Evolutionary conservation across 2,797 vertebrate genomes (phyloP), one percentile per base, ranked within the genome.

Genomic region (Ctenochaetus hawaiiensis): DNA sequence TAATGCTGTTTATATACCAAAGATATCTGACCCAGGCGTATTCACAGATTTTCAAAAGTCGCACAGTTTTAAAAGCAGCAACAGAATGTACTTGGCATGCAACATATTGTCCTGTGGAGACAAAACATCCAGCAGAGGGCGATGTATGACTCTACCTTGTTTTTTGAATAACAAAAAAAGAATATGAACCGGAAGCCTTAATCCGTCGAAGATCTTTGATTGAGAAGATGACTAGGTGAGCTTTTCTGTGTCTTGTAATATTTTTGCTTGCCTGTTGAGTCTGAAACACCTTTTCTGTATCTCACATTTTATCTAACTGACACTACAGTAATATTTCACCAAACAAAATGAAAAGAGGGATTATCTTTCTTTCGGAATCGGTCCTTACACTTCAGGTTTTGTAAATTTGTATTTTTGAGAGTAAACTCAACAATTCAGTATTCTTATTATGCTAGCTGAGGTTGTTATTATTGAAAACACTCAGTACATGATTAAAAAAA

Each of bases 161-260:
- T 68, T 78, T 83, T 66, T 70, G 39, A 71, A 73, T 66, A 72
- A 37, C 17, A 34, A 54, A 58, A 41, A 6, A 20, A 22, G 4
- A 49, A 17, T 0, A 12, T 64, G 43, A 75, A 72, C 90, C 90
- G 89, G 90, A 93, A 89, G 82, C 18, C 51, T 41, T 72, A 49
- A 43, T 0, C 0, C 1, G 1, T 13, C 82, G 71, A 6, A 89
- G 85, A 89, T 92, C 49, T 3, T 77, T 9, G 23, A 30, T 39
- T 5, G 0, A 4, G 10, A 72, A 0, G 48, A 41, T 67, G 39
- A 67, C 49, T 63, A 48, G 0, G 1, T 9, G 47, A 12, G 8
- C 3, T 9, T 41, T 41, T 41, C 39, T 41, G 8, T 41, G 39
- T 11, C 39, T 12, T 12, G 30, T 34, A 34, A 3, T 34, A 41